Conservation (phyloP, 1,140 invertebrate species). For the Leptopilina clavipes region DNA sequence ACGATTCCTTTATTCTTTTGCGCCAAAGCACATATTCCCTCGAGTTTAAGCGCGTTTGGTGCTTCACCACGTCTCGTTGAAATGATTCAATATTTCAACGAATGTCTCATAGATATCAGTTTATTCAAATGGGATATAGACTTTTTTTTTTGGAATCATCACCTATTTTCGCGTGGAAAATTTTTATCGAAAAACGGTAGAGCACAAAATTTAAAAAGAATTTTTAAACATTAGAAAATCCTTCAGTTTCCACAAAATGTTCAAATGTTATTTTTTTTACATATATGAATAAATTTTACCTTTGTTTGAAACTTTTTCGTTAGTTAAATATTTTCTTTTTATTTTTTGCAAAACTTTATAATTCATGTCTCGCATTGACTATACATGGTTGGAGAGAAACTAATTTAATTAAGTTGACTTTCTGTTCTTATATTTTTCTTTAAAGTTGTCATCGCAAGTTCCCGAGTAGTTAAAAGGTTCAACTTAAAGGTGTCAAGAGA, state of each 20-base stretch:
- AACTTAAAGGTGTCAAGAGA: not conserved
- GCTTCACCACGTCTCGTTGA: not conserved
- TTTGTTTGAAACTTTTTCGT: too few species aligned
- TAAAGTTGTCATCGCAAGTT: conserved; percentile 1
- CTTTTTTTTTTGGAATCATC: not conserved
- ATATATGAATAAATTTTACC: too few species aligned
- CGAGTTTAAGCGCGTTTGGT: not conserved
- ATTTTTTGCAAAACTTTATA: too few species aligned
- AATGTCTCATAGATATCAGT: not conserved
- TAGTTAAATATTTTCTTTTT: too few species aligned
- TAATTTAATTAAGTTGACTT: not conserved
- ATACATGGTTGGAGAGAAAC: not conserved
- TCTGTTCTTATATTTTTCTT: not conserved
- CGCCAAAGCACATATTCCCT: conserved; percentile 14
- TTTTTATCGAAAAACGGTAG: not conserved
- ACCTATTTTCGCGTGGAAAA: too few species aligned
- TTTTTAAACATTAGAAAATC: too few species aligned
- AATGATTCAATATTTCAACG: conserved; percentile 21
- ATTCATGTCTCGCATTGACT: too few species aligned
- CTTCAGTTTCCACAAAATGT: too few species aligned
- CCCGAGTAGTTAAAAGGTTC: conserved; percentile 6
- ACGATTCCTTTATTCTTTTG: conserved; percentile 20
- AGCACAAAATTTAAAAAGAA: not conserved
- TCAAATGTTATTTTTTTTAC: too few species aligned
- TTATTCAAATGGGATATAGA: conserved; percentile 12